phyloP scores from a whole-genome alignment of 2,797 vertebrate genomes.

The Enteromius thamalakanensis region DNA sequence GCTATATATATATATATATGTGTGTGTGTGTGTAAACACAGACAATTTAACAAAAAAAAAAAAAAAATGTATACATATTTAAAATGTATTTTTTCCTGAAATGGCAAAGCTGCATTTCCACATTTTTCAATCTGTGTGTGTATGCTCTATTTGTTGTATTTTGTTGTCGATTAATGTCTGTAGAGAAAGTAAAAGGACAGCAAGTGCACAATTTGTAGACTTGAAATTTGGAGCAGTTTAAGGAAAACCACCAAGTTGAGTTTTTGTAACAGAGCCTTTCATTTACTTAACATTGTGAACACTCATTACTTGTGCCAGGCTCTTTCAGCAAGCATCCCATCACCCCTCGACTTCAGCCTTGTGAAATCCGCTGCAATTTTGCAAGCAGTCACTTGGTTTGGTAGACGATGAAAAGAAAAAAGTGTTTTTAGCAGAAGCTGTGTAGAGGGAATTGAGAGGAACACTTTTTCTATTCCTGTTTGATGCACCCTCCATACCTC shows the following conservation, averaged over 20 bases:
- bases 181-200: not conserved
- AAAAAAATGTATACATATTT: not conserved
- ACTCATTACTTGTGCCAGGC: conserved; percentile 81
- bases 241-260: conserved; percentile 81
- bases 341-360: conserved; percentile 63
- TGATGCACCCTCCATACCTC: conserved; percentile 74
- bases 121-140: not conserved
- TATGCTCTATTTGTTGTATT: not conserved
- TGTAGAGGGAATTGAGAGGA: conserved; percentile 44
- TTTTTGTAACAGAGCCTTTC: conserved; percentile 81
- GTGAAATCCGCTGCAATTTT: conserved; percentile 75
- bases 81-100: not conserved
- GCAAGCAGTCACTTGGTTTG: conserved; percentile 67
- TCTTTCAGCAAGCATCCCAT: conserved; percentile 74
- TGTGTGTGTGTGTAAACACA: not conserved
- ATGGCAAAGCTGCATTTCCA: not conserved
- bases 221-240: conserved; percentile 69
- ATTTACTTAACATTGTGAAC: conserved; percentile 81
- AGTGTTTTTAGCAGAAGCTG: conserved; percentile 31
- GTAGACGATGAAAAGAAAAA: conserved; percentile 40
- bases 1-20: too few relatives aligned
- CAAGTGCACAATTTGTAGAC: not conserved
- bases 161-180: conserved; percentile 41
- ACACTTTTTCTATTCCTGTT: conserved; percentile 60
- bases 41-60: too few relatives aligned